Percentiles rank a stretch among this genome's conserved stretches.
These are phyloP conservation scores for Prionailurus bengalensis DNA, from an alignment of 2,113 vertebrate species.

Conservation along the genomic window DNA sequence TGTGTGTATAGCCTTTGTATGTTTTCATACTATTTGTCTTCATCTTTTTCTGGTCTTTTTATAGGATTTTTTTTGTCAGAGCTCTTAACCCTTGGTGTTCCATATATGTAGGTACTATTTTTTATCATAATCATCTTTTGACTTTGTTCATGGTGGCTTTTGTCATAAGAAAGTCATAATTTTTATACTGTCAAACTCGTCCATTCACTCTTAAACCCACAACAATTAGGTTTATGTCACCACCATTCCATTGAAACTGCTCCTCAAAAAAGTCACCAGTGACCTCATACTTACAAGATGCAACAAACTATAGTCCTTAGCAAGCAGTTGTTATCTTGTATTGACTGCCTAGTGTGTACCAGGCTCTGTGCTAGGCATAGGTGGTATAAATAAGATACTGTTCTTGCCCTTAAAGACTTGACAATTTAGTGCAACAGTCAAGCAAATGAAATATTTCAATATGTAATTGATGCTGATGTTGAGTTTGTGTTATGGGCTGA, in stretches of 20 bases:
- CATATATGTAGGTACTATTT: slow-evolving; percentile 3
- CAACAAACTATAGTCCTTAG: background rate
- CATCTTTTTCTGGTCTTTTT: slow-evolving; percentile 18
- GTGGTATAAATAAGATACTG: background rate
- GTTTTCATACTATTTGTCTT: slow-evolving; percentile 21
- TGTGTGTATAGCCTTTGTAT: background rate
- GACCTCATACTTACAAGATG: background rate
- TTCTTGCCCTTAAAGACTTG: background rate
- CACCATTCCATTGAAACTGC: background rate
- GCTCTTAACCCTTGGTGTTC: background rate
- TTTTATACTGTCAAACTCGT: background rate
- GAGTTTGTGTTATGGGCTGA: background rate
- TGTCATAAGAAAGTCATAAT: slow-evolving; percentile 12
- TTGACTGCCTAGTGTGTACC: background rate
- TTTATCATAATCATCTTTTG: background rate
- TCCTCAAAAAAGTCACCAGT: background rate
- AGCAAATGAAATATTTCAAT: background rate
- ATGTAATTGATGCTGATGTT: background rate
- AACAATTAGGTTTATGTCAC: background rate
- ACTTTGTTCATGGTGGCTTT: slow-evolving; percentile 29
- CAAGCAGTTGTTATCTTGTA: background rate
- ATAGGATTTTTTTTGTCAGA: background rate
- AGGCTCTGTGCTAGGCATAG: background rate
- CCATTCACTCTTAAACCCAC: background rate
- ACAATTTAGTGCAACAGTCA: background rate